phyloP scores from a whole-genome alignment of 2,888 invertebrate species.

The Leptarthrus brevirostris region DNA sequence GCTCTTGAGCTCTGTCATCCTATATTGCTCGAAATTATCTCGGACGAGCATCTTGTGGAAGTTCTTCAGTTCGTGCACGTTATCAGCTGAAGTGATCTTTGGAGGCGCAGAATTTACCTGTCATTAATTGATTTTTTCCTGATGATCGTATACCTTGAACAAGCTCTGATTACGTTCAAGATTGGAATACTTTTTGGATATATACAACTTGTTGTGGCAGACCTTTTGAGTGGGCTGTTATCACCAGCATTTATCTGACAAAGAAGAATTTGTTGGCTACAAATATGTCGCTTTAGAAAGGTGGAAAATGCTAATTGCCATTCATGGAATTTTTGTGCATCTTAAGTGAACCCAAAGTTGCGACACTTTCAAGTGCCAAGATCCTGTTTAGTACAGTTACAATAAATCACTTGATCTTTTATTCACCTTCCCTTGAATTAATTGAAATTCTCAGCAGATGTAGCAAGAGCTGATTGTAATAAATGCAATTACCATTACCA shows the following conservation, averaged over 20 bases:
- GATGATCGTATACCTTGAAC: constrained; percentile 7
- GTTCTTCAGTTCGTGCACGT: constrained; percentile 5
- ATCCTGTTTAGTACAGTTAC: no score
- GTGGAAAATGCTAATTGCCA: no score
- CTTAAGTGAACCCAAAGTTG: no score
- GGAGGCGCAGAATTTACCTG: constrained; percentile 22
- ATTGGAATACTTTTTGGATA: background rate
- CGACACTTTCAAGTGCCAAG: no score
- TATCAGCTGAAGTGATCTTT: constrained; percentile 8
- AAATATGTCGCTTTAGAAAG: no score
- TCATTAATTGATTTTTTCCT: constrained; percentile 37
- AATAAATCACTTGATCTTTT: no score
- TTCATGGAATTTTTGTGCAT: background rate
- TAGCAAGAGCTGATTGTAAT: background rate
- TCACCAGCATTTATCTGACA: background rate
- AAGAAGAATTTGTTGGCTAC: background rate
- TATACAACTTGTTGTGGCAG: no score
- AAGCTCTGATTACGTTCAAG: background rate
- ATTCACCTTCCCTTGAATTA: no score
- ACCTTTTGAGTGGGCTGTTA: background rate
- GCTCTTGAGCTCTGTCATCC: background rate
- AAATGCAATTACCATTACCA: constrained; percentile 4
- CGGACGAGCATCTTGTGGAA: background rate
- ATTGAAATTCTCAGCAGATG: no score
- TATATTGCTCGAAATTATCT: constrained; percentile 7